phyloP scores from a whole-genome alignment of 2,888 invertebrate genomes.

The Volucella bombylans region DNA sequence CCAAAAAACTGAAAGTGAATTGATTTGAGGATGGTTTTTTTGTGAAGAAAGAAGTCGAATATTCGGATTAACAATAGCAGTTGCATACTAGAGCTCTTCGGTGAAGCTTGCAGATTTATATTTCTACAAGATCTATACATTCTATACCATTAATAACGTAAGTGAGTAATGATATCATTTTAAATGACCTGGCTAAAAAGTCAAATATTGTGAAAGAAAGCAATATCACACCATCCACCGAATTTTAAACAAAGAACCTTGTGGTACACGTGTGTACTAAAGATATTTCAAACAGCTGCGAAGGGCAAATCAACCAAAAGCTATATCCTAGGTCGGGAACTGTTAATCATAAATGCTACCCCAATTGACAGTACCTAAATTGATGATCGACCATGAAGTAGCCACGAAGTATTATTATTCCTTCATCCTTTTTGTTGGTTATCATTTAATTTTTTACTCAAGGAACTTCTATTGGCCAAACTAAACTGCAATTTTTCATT shows the following conservation, averaged over 20 bases:
- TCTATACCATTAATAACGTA: too few relatives aligned
- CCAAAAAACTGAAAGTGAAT: too few relatives aligned
- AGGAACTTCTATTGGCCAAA: slow-evolving; percentile 53
- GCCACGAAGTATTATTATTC: slow-evolving; percentile 70
- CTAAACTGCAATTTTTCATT: slow-evolving; percentile 73
- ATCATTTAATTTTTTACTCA: slow-evolving; percentile 45
- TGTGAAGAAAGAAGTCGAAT: too few relatives aligned
- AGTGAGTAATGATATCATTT: too few relatives aligned
- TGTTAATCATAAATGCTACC: slow-evolving; percentile 71
- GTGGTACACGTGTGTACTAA: neutral
- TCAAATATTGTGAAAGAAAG: too few relatives aligned
- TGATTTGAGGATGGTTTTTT: too few relatives aligned
- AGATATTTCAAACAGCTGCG: slow-evolving; percentile 37
- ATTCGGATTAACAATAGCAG: too few relatives aligned
- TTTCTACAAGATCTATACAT: too few relatives aligned
- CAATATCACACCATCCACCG: too few relatives aligned
- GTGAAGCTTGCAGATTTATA: too few relatives aligned
- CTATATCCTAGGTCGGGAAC: slow-evolving; percentile 35
- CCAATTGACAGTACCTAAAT: slow-evolving; percentile 73
- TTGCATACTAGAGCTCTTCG: too few relatives aligned
- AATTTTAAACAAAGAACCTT: neutral
- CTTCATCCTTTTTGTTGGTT: slow-evolving; percentile 60
- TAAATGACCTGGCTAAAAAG: too few relatives aligned
- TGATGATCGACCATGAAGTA: slow-evolving; percentile 72
- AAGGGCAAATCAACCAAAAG: slow-evolving; percentile 31